Evolutionary conservation across 2,113 vertebrate genomes (phyloP).

Genomic region (Calonectris borealis): DNA sequence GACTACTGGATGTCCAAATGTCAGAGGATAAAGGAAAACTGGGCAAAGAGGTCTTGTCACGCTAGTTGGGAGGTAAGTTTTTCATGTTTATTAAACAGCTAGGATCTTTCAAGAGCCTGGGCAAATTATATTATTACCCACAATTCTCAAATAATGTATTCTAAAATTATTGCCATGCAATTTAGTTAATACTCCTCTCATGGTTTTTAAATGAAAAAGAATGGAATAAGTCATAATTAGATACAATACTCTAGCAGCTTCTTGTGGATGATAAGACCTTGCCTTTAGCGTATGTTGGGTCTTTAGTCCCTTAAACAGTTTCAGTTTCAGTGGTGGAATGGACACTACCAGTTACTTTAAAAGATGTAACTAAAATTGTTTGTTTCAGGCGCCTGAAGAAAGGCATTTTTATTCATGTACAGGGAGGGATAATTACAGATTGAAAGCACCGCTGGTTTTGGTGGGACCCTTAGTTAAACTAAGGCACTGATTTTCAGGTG

Average conservation of each 20-base stretch:
- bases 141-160: background rate
- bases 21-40: background rate
- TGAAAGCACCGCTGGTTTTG: background rate
- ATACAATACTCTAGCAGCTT: background rate
- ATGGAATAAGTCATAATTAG: background rate
- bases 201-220: background rate
- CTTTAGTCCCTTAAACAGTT: background rate
- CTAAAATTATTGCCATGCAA: background rate
- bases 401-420: background rate
- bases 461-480: background rate
- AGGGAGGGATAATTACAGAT: background rate
- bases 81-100: background rate
- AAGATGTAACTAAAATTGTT: background rate
- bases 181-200: background rate
- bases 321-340: background rate
- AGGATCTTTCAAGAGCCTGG: background rate
- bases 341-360: background rate
- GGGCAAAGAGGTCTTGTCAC: background rate
- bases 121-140: background rate
- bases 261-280: background rate
- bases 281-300: background rate
- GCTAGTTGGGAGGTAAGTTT: background rate
- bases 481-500: too few relatives aligned
- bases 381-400: background rate
- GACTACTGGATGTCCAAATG: background rate